Percentiles rank a stretch among this genome's conserved stretches.
Evolutionary conservation across 2,888 invertebrate species (phyloP).

Genomic region (Apamea crenata): DNA sequence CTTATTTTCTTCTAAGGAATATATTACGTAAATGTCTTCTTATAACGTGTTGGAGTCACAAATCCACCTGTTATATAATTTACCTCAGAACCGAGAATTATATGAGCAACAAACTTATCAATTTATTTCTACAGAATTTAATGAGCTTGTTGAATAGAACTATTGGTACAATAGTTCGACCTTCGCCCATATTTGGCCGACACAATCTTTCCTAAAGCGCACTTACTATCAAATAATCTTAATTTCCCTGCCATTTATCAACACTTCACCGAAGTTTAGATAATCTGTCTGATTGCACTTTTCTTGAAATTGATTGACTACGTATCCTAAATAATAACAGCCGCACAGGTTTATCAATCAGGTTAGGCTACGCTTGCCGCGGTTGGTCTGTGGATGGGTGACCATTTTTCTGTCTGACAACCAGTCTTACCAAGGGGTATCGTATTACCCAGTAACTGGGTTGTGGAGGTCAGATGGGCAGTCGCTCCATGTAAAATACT

Average conservation of each 20-base stretch:
- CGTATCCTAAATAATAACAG: too few species aligned
- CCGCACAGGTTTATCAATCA: too few species aligned
- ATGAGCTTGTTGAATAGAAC: not conserved
- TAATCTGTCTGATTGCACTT: constrained; percentile 25
- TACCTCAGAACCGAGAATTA: not conserved
- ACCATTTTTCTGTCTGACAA: too few species aligned
- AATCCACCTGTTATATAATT: not conserved
- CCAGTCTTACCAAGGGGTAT: too few species aligned
- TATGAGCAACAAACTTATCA: too few species aligned
- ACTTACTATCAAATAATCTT: not conserved
- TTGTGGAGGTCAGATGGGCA: too few species aligned
- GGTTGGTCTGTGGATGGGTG: too few species aligned
- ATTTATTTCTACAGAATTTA: too few species aligned
- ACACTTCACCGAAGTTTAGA: constrained; percentile 27
- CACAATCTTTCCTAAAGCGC: not conserved
- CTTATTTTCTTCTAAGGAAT: not conserved
- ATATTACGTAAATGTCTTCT: not conserved
- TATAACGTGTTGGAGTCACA: not conserved
- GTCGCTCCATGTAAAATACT: too few species aligned
- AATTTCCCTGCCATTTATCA: constrained; percentile 57
- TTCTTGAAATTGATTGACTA: too few species aligned
- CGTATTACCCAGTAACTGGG: too few species aligned
- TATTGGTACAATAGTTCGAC: not conserved
- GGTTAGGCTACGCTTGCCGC: too few species aligned
- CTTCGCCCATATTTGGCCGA: not conserved